Percentiles rank a stretch among this genome's conserved stretches.
phyloP scores from a whole-genome alignment of 1,140 invertebrate genomes.

The Lepeophtheirus salmonis region DNA sequence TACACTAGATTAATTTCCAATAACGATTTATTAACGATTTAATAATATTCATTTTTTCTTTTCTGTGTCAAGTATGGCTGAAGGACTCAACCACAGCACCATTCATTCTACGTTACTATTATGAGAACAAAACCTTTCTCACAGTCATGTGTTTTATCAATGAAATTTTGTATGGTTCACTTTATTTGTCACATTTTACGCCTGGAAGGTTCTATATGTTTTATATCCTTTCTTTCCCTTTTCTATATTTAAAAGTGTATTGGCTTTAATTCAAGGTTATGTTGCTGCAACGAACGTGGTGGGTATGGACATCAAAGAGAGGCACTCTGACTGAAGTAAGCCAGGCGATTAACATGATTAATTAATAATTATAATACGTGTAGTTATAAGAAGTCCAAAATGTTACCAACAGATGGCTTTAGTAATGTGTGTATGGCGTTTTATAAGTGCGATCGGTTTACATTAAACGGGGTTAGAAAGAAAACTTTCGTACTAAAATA shows the following conservation, averaged over 20 bases:
- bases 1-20: too few relatives aligned
- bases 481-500: too few relatives aligned
- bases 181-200: constrained; percentile 79
- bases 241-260: constrained; percentile 59
- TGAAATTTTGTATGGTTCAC: constrained; percentile 77
- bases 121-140: constrained; percentile 66
- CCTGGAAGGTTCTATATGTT: constrained; percentile 59
- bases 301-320: constrained; percentile 8
- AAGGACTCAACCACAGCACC: constrained; percentile 74
- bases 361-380: too few relatives aligned
- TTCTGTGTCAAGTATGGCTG: constrained; percentile 74
- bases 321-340: too few relatives aligned
- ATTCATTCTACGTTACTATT: constrained; percentile 65
- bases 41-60: constrained; percentile 86
- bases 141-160: constrained; percentile 91
- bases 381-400: too few relatives aligned
- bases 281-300: not conserved
- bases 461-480: too few relatives aligned
- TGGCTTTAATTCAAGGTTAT: constrained; percentile 50
- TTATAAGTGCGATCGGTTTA: too few relatives aligned
- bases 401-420: too few relatives aligned
- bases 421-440: too few relatives aligned
- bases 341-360: too few relatives aligned
- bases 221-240: constrained; percentile 54
- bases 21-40: too few relatives aligned